These are phyloP conservation scores for Catalaphyllia jardinei DNA, from an alignment of 64 coral and sea anemone species.

Conservation along the genomic window DNA sequence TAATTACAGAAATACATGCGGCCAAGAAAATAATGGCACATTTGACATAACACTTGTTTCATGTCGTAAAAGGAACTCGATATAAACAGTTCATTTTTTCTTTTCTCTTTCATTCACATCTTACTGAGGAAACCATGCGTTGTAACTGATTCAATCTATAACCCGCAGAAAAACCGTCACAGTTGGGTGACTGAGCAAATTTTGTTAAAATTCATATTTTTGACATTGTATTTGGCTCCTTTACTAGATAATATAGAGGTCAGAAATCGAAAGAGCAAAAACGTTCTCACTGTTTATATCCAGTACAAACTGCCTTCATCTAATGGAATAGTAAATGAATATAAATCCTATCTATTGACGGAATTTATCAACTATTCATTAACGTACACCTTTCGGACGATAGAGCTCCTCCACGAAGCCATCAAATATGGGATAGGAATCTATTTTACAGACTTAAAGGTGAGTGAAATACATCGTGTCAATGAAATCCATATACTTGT, in stretches of 20 bases:
- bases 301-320: background rate
- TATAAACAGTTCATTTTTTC: no score
- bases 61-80: no score
- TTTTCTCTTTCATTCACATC: background rate
- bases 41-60: no score
- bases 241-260: no score
- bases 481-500: no score
- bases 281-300: background rate
- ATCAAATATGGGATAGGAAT: constrained; percentile 5
- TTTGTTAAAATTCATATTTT: background rate
- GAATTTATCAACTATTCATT: constrained; percentile 12
- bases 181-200: constrained; percentile 13
- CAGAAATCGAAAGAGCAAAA: background rate
- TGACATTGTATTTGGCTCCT: background rate
- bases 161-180: background rate
- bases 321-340: background rate
- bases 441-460: background rate
- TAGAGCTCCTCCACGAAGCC: background rate
- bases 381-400: background rate
- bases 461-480: background rate
- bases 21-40: no score
- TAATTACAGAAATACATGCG: no score
- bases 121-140: constrained; percentile 38
- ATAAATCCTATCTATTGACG: background rate
- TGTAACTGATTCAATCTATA: constrained; percentile 17